Conservation (phyloP, 64 coral and sea anemone species). For the Montipora cactus region DNA sequence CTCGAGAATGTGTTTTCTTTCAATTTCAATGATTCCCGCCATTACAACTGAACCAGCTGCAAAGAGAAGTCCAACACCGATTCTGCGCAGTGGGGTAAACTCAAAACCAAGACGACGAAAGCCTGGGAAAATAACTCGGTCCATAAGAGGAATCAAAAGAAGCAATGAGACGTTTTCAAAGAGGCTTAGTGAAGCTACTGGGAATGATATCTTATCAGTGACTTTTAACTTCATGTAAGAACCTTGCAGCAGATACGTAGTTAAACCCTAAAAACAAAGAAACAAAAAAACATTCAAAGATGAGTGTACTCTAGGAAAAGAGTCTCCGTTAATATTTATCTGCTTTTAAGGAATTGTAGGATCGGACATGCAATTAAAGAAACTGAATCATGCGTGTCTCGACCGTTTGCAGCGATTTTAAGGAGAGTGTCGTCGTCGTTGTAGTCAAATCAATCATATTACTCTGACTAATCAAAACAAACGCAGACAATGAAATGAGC, state of each 20-base stretch:
- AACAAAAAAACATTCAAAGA: background rate
- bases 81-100: constrained; percentile 76
- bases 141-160: constrained; percentile 80
- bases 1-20: constrained; percentile 32
- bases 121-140: constrained; percentile 74
- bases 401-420: too few relatives aligned
- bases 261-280: background rate
- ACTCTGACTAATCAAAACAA: too few relatives aligned
- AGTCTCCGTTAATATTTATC: too few relatives aligned
- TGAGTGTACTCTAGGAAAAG: too few relatives aligned
- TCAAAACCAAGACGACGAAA: constrained; percentile 52
- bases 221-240: constrained; percentile 74
- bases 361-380: too few relatives aligned
- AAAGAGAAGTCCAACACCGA: constrained; percentile 82
- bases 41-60: constrained; percentile 66
- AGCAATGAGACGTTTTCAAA: constrained; percentile 49
- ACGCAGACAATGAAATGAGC: too few relatives aligned
- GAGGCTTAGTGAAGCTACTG: constrained; percentile 63
- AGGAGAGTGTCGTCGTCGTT: too few relatives aligned
- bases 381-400: too few relatives aligned
- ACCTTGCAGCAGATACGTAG: constrained; percentile 65
- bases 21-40: constrained; percentile 73
- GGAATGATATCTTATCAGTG: constrained; percentile 7
- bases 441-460: too few relatives aligned
- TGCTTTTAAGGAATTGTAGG: too few relatives aligned